phyloP scores from a whole-genome alignment of 1,140 invertebrate genomes.

The Chironomus striatipennis region DNA sequence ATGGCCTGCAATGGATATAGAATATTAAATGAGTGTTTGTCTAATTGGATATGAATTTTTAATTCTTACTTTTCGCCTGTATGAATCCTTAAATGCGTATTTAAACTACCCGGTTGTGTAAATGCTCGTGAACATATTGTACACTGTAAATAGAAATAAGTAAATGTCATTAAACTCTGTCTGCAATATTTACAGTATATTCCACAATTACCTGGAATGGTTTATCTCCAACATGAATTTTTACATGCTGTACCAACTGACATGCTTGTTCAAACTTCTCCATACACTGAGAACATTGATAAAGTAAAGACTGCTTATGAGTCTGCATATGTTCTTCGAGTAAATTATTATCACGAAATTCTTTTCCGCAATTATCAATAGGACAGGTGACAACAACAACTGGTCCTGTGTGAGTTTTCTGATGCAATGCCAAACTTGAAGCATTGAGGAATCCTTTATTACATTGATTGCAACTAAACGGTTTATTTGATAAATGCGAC shows the following conservation, averaged over 20 bases:
- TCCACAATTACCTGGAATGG: not conserved
- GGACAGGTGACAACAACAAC: slow-evolving; percentile 34
- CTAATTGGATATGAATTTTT: not conserved
- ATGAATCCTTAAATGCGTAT: slow-evolving; percentile 72
- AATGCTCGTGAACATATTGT: slow-evolving; percentile 58
- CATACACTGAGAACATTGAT: slow-evolving; percentile 50
- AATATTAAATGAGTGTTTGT: not conserved
- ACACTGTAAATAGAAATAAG: slow-evolving; percentile 48
- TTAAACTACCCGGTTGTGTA: slow-evolving; percentile 55
- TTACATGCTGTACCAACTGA: slow-evolving; percentile 53
- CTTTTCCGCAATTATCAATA: slow-evolving; percentile 34
- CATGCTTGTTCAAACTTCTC: slow-evolving; percentile 50
- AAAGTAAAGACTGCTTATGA: slow-evolving; percentile 36
- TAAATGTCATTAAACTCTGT: not conserved
- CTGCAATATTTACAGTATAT: not conserved
- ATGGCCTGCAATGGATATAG: slow-evolving; percentile 28
- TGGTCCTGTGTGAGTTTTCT: slow-evolving; percentile 35
- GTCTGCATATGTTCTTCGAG: slow-evolving; percentile 38
- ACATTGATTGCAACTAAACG: slow-evolving; percentile 55
- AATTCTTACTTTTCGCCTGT: slow-evolving; percentile 40
- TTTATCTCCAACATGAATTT: slow-evolving; percentile 41
- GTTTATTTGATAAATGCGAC: slow-evolving; percentile 58
- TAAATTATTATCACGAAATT: slow-evolving; percentile 36
- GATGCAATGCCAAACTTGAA: slow-evolving; percentile 35
- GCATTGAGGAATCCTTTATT: slow-evolving; percentile 41